A percentile compares a stretch with the other conserved stretches of the same genome.
phyloP scores from a whole-genome alignment of 2,113 vertebrate genomes.

The Nyctibius bracteatus region DNA sequence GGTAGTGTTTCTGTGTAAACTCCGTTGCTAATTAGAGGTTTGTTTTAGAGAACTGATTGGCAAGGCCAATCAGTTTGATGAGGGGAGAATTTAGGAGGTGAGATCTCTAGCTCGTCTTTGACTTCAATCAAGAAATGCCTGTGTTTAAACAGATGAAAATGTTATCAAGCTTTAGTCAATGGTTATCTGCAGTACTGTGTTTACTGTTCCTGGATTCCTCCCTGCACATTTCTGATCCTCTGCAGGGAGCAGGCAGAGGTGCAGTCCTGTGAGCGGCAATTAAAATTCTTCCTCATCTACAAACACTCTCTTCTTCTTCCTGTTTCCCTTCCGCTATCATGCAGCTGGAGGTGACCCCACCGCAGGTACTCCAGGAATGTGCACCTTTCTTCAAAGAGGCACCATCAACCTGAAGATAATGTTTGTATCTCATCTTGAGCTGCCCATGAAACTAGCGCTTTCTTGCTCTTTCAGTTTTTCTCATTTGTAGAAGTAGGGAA shows the following conservation, averaged over 20 bases:
- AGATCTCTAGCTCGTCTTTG: background rate
- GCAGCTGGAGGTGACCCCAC: background rate
- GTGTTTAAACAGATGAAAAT: constrained; percentile 33
- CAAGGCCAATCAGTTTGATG: constrained; percentile 25
- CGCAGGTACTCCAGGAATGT: background rate
- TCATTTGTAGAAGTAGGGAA: background rate
- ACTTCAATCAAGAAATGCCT: background rate
- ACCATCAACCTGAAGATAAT: background rate
- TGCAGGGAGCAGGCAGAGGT: background rate
- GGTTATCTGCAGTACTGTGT: background rate
- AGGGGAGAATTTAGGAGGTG: constrained; percentile 5
- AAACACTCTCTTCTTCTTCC: background rate
- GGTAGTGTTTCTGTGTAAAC: constrained; percentile 45
- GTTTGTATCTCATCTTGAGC: background rate
- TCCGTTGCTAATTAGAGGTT: constrained; percentile 38
- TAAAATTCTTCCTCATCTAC: background rate
- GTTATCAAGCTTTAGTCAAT: background rate
- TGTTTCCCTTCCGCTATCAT: background rate
- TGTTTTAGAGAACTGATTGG: background rate
- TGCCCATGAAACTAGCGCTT: rapidly evolving
- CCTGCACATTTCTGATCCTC: background rate
- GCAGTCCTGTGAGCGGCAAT: background rate
- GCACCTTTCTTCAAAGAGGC: background rate
- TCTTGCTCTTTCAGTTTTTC: background rate
- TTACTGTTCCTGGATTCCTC: background rate